Conservation (phyloP, 2,113 vertebrate species). For the Felis chaus region DNA sequence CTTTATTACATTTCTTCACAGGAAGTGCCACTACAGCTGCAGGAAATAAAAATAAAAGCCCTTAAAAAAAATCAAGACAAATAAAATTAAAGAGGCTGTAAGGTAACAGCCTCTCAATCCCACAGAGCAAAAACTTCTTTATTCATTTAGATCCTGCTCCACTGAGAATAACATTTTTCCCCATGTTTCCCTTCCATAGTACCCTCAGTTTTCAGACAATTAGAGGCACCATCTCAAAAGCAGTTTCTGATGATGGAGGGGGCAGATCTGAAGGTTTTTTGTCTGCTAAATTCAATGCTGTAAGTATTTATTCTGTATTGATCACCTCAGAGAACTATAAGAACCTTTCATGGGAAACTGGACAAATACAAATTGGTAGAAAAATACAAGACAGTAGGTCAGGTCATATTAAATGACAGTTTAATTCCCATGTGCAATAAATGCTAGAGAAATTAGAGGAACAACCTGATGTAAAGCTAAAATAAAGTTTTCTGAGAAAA, state of each 20-base stretch:
- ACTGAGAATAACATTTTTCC: background rate
- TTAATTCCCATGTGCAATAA: constrained; percentile 2
- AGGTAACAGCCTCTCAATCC: background rate
- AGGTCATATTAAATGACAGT: background rate
- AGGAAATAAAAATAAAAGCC: constrained; percentile 41
- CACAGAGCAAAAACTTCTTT: background rate
- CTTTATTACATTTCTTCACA: constrained; percentile 25
- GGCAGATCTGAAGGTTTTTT: background rate
- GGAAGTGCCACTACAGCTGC: constrained; percentile 25
- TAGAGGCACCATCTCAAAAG: background rate
- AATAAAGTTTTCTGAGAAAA: constrained; percentile 3
- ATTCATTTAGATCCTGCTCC: background rate
- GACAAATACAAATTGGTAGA: background rate
- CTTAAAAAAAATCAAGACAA: constrained; percentile 3
- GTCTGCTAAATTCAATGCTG: background rate
- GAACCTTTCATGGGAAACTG: background rate
- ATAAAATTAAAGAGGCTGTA: constrained; percentile 6
- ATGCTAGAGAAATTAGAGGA: constrained; percentile 28
- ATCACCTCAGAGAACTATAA: background rate
- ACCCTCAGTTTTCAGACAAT: background rate
- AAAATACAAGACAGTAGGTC: background rate
- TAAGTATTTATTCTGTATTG: background rate
- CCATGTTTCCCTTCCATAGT: background rate
- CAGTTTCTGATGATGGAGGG: background rate
- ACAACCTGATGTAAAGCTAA: background rate